Evolutionary conservation across 2,797 vertebrate species (phyloP).

Genomic region (Cirrhinus molitorella): DNA sequence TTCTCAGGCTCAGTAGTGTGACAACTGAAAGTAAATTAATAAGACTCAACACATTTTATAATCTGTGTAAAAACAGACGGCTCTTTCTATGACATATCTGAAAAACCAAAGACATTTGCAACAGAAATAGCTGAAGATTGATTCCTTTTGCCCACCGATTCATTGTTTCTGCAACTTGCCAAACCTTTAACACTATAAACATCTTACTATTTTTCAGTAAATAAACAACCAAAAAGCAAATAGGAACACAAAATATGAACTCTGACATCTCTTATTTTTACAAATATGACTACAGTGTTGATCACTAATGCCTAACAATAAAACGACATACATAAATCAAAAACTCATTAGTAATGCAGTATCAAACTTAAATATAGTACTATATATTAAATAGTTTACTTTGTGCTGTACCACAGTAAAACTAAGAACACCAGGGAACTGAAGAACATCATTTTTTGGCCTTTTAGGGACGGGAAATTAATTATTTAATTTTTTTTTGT

Average conservation of each 20-base stretch:
- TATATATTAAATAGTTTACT: constrained; percentile 55
- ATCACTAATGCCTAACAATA: constrained; percentile 42
- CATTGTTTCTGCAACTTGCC: constrained; percentile 39
- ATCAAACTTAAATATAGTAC: constrained; percentile 56
- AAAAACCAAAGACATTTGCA: neutral
- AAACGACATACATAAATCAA: constrained; percentile 17
- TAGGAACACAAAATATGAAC: constrained; percentile 44
- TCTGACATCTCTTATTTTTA: constrained; percentile 46
- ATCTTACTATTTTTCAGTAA: neutral
- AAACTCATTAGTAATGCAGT: constrained; percentile 40
- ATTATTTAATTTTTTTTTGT: no score
- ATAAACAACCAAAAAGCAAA: constrained; percentile 25
- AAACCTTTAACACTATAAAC: constrained; percentile 24
- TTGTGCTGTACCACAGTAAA: constrained; percentile 35
- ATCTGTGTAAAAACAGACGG: constrained; percentile 17
- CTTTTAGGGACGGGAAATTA: neutral
- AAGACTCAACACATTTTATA: constrained; percentile 9
- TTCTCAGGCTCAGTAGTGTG: constrained; percentile 43
- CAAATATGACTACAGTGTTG: constrained; percentile 61
- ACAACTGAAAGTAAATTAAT: constrained; percentile 1
- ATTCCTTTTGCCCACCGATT: constrained; percentile 32
- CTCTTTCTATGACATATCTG: neutral
- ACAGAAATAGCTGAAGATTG: neutral
- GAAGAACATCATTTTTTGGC: neutral
- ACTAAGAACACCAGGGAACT: constrained; percentile 39